A percentile compares a stretch with the other conserved stretches of the same genome.
Evolutionary conservation across 2,113 vertebrate genomes (phyloP).

Genomic region (Panthera tigris): DNA sequence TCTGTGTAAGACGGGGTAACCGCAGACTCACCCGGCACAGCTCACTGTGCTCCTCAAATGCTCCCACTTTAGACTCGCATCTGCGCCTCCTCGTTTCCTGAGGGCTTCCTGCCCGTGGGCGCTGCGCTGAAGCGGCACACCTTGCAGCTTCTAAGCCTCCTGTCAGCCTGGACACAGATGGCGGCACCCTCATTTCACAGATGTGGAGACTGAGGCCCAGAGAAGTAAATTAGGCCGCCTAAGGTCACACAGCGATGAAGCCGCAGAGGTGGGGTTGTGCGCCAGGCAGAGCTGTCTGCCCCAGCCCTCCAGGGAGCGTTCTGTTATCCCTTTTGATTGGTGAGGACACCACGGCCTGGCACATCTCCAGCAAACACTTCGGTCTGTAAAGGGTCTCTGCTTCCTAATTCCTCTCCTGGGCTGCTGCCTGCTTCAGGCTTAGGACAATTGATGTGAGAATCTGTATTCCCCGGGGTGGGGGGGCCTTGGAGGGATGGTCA

Average conservation of each 20-base stretch:
- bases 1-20: not conserved
- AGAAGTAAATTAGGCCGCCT: not conserved
- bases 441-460: not conserved
- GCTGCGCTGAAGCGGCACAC: not conserved
- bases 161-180: not conserved
- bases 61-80: not conserved
- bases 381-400: not conserved
- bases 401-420: not conserved
- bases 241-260: not conserved
- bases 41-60: not conserved
- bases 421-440: not conserved
- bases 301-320: not conserved
- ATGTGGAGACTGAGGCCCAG: conserved; percentile 17
- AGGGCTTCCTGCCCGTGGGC: not conserved
- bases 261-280: not conserved
- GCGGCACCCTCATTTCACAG: not conserved
- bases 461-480: not conserved
- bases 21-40: not conserved
- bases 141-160: not conserved
- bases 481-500: not conserved
- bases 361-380: not conserved
- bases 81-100: not conserved
- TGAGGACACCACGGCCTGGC: rapidly evolving
- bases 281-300: not conserved
- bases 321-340: not conserved